A percentile compares a stretch with the other conserved stretches of the same genome.
phyloP scores from a whole-genome alignment of 2,888 invertebrate species.

The Allolobophora icterica region DNA sequence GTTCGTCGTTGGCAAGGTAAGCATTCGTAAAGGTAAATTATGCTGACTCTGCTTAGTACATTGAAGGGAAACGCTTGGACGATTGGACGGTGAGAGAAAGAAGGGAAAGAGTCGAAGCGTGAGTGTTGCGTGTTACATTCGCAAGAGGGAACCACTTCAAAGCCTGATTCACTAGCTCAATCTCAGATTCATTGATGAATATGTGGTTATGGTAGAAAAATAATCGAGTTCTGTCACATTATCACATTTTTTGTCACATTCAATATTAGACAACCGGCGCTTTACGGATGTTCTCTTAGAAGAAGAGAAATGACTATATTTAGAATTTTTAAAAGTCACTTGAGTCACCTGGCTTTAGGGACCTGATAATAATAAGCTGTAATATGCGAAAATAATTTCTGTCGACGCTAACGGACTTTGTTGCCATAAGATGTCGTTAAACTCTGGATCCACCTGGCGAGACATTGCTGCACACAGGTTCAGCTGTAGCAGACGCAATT shows the following conservation, averaged over 20 bases:
- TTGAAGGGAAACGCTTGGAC: neutral
- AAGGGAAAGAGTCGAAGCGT: neutral
- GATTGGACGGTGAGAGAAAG: neutral
- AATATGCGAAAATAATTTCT: too few relatives aligned
- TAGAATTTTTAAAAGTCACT: neutral
- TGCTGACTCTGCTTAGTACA: neutral
- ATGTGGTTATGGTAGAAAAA: neutral
- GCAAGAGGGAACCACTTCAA: neutral
- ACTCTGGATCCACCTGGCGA: too few relatives aligned
- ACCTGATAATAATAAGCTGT: too few relatives aligned
- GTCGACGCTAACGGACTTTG: too few relatives aligned
- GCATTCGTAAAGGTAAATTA: neutral
- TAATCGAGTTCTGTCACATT: neutral
- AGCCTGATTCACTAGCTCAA: neutral
- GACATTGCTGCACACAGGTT: too few relatives aligned
- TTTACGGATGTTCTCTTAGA: too few relatives aligned
- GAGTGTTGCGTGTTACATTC: neutral
- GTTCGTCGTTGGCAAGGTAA: neutral
- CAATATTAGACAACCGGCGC: too few relatives aligned
- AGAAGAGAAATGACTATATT: too few relatives aligned
- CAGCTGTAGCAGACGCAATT: too few relatives aligned
- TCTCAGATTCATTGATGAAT: neutral
- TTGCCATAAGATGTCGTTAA: too few relatives aligned
- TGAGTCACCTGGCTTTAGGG: too few relatives aligned
- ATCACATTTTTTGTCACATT: too few relatives aligned